Conservation (phyloP, 2,113 vertebrate genomes). For the Capra hircus region DNA sequence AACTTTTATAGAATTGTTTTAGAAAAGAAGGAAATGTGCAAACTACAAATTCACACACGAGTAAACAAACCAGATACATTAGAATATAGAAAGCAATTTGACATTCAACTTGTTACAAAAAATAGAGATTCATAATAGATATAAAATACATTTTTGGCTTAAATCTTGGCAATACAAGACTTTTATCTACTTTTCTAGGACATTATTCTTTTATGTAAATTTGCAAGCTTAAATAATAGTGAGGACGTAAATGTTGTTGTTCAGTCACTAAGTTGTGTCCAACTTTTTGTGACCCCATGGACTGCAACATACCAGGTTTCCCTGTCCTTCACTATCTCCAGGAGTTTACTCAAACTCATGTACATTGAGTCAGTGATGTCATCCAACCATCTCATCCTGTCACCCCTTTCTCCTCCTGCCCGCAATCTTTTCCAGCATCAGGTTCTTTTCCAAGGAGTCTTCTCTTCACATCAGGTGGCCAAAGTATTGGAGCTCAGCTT, state of each 20-base stretch:
- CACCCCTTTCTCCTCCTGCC: background rate
- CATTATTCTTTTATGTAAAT: background rate
- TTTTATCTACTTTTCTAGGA: background rate
- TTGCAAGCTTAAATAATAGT: background rate
- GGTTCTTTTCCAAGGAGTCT: background rate
- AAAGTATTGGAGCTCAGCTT: background rate
- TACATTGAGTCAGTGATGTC: background rate
- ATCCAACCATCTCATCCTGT: background rate
- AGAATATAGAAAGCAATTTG: background rate
- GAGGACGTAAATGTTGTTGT: background rate
- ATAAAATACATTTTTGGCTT: background rate
- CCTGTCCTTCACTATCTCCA: background rate
- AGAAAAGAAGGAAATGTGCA: slow-evolving; percentile 15
- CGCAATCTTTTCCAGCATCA: background rate
- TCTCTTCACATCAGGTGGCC: background rate
- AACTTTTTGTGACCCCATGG: background rate
- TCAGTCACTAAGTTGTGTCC: background rate
- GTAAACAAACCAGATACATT: slow-evolving; percentile 4
- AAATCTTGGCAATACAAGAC: background rate
- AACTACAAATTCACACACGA: slow-evolving; percentile 1
- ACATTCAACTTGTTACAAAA: background rate
- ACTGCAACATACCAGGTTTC: background rate
- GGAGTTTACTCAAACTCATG: background rate
- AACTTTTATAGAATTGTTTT: slow-evolving; percentile 11
- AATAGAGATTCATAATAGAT: background rate